phyloP scores from a whole-genome alignment of 2,888 invertebrate genomes.

The Ichneumoninae sp. region DNA sequence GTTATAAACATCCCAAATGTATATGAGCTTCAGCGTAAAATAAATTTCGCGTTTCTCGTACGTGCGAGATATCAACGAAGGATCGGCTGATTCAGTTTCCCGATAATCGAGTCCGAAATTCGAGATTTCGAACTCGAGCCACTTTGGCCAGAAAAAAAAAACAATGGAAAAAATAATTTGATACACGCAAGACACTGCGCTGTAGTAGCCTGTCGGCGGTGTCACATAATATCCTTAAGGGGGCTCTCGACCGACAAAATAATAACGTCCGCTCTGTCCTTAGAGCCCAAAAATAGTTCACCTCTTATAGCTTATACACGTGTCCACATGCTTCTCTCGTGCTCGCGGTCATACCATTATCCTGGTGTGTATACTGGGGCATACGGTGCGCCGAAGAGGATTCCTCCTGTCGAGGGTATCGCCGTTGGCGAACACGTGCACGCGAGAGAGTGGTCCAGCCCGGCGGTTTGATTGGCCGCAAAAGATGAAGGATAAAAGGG shows the following conservation, averaged over 20 bases:
- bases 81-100: neutral
- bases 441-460: slow-evolving; percentile 8
- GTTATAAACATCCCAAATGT: neutral
- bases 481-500: slow-evolving; percentile 35
- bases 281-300: slow-evolving; percentile 24
- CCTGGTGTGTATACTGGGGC: slow-evolving; percentile 2
- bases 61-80: slow-evolving; percentile 15
- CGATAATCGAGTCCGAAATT: slow-evolving; percentile 39
- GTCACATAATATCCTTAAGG: slow-evolving; percentile 61
- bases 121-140: slow-evolving; percentile 32
- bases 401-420: slow-evolving; percentile 21
- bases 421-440: slow-evolving; percentile 34
- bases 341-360: slow-evolving; percentile 28
- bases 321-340: slow-evolving; percentile 17
- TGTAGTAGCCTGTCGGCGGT: slow-evolving; percentile 24
- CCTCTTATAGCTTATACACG: neutral
- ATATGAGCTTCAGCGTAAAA: neutral
- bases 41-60: slow-evolving; percentile 39
- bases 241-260: slow-evolving; percentile 41
- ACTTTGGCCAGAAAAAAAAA: neutral
- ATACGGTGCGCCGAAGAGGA: slow-evolving; percentile 6
- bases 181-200: slow-evolving; percentile 34
- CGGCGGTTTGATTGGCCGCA: slow-evolving; percentile 52
- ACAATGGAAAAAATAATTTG: slow-evolving; percentile 18
- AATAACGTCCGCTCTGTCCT: slow-evolving; percentile 19